phyloP scores from a whole-genome alignment of 2,888 invertebrate genomes.

The Andrena camellia region DNA sequence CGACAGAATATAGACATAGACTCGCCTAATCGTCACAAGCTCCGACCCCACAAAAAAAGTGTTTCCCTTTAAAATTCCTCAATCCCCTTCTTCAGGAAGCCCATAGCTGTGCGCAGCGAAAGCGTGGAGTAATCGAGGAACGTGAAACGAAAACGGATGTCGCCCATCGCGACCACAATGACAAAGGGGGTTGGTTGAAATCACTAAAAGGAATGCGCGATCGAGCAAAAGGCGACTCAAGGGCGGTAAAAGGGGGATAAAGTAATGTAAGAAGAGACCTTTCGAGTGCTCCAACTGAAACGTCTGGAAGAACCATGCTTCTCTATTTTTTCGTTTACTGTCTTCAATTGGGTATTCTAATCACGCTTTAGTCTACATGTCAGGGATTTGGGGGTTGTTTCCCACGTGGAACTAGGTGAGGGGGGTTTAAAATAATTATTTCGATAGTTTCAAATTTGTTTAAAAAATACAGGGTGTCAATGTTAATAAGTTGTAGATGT shows the following conservation, averaged over 20 bases:
- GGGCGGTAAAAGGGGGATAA: constrained; percentile 63
- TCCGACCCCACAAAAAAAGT: not conserved
- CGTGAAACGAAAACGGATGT: constrained; percentile 76
- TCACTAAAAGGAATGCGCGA: constrained; percentile 84
- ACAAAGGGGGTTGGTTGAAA: constrained; percentile 70
- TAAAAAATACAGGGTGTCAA: no score
- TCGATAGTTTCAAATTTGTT: no score
- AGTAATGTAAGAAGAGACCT: constrained; percentile 78
- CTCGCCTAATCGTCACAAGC: constrained; percentile 1
- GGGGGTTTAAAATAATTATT: no score
- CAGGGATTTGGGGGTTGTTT: no score
- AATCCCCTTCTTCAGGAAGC: constrained; percentile 28
- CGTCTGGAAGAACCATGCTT: constrained; percentile 37
- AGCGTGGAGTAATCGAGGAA: constrained; percentile 52
- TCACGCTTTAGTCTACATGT: no score
- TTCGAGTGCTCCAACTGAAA: constrained; percentile 71
- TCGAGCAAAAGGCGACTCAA: constrained; percentile 79
- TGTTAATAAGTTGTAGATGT: no score
- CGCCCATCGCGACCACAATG: constrained; percentile 65
- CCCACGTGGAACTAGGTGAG: no score
- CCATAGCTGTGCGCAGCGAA: constrained; percentile 4
- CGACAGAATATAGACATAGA: not conserved
- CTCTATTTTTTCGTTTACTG: constrained; percentile 11
- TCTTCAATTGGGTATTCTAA: not conserved
- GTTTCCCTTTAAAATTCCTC: constrained; percentile 38